Evolutionary conservation across 2,113 vertebrate species (phyloP), one percentile per base, ranked within the genome.

Genomic region (Oreotragus oreotragus): DNA sequence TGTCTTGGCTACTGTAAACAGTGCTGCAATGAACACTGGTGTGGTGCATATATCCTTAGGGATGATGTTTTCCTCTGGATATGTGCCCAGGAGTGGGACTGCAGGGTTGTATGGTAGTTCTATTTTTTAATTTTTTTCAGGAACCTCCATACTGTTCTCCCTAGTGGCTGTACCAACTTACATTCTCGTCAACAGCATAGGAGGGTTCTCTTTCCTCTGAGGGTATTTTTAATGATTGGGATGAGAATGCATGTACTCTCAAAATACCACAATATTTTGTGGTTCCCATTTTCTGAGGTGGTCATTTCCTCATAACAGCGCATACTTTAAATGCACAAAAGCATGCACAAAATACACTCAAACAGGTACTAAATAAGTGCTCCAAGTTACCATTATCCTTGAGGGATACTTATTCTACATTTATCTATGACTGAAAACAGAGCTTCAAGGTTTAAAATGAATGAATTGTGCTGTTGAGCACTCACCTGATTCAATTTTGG

Each of bases 401-500:
- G 45, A 79, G n/a, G 36, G 9, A 15, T 36, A 45, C 36, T 81
- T 25, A 81, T 2, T 80, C 14, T 23, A 53, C 15, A 53, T 88
- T 57, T 57, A 30, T 51, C 45, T 30, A 4, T 30, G 45, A 12
- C 39, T 12, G 30, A 85, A 95, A 90, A 60, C 77, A 95, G 19
- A 88, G 81, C 33, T 16, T 39, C 84, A 5, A 23, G 90, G 30
- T 39, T 93, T 30, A 70, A 86, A 91, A 86, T 12, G 28, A 57
- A 57, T 12, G 76, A 57, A 21, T 2, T 21, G 30, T 77, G 89
- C 19, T n/a, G 17, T 57, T 6, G 6, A 30, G 39, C 36, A 89
- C 49, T 83, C 98, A 99, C 99, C 99, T 99, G 99, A 97, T 99
- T 99, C 85, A 99, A 96, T 97, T 99, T 99, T n/a, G 99, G 99